phyloP scores from a whole-genome alignment of 2,797 vertebrate genomes.

The Pangasius djambal region DNA sequence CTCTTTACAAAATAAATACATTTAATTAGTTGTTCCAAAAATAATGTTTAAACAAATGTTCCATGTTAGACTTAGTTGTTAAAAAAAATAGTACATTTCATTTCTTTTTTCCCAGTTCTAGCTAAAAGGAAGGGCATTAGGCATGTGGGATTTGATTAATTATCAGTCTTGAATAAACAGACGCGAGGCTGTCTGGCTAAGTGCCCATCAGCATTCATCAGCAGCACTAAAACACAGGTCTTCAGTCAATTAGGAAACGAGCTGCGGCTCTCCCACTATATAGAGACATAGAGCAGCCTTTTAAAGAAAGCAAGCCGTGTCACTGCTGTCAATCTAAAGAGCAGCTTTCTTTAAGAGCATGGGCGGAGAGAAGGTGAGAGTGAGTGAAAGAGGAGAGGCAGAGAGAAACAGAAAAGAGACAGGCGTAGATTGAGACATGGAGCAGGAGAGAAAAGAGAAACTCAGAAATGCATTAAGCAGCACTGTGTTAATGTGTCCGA shows the following conservation, averaged over 20 bases:
- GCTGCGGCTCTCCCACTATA: constrained; percentile 37
- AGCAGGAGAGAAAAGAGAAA: not conserved
- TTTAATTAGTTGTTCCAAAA: constrained; percentile 20
- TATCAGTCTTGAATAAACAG: constrained; percentile 52
- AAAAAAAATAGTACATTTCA: constrained; percentile 9
- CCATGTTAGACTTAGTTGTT: not conserved
- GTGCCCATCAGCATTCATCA: constrained; percentile 59
- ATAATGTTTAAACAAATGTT: not conserved
- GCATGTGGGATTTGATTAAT: constrained; percentile 46
- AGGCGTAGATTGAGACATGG: not conserved
- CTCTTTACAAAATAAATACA: constrained; percentile 30
- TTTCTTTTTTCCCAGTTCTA: constrained; percentile 10
- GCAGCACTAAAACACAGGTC: constrained; percentile 62
- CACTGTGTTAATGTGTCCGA: constrained; percentile 45
- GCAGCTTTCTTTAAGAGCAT: constrained; percentile 41
- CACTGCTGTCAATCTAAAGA: constrained; percentile 45
- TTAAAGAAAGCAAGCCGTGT: constrained; percentile 38
- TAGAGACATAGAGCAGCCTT: constrained; percentile 46
- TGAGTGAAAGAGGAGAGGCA: not conserved
- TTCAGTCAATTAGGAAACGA: constrained; percentile 64
- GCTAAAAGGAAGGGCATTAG: constrained; percentile 43
- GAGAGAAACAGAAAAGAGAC: not conserved
- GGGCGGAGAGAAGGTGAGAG: constrained; percentile 7
- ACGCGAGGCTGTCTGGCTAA: constrained; percentile 43
- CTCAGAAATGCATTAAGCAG: constrained; percentile 38